A percentile compares a stretch with the other conserved stretches of the same genome.
Evolutionary conservation across 1,140 invertebrate species (phyloP).

Genomic region (Drosophila kepulauana): DNA sequence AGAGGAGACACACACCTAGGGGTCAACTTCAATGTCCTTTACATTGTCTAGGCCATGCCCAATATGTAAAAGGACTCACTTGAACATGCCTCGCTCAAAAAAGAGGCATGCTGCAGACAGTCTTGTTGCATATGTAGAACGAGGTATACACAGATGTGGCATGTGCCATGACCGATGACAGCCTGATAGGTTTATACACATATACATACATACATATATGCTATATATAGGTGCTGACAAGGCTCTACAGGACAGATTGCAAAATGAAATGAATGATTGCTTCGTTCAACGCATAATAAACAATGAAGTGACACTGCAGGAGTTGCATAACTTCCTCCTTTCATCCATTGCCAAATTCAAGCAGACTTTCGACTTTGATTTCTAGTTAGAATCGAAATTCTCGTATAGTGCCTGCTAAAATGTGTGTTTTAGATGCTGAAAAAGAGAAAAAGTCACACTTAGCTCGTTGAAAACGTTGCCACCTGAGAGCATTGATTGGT

Average conservation of each 20-base stretch:
- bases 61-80: slow-evolving; percentile 45
- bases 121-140: slow-evolving; percentile 17
- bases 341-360: not conserved
- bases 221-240: slow-evolving; percentile 39
- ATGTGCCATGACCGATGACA: slow-evolving; percentile 48
- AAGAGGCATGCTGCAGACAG: slow-evolving; percentile 23
- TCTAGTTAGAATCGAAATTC: no score
- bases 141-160: slow-evolving; percentile 15
- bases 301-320: slow-evolving; percentile 43
- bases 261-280: slow-evolving; percentile 56
- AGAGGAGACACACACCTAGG: slow-evolving; percentile 15
- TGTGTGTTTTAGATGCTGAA: not conserved
- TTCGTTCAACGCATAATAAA: slow-evolving; percentile 53
- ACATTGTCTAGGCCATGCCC: slow-evolving; percentile 35
- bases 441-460: not conserved
- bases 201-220: not conserved
- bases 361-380: not conserved
- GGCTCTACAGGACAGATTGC: slow-evolving; percentile 46
- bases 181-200: slow-evolving; percentile 8
- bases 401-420: not conserved
- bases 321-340: slow-evolving; percentile 20
- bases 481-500: not conserved
- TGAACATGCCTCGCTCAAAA: slow-evolving; percentile 38
- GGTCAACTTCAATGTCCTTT: slow-evolving; percentile 47
- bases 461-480: not conserved